Percentiles rank a stretch among this genome's conserved stretches.
Conservation (phyloP, 2,888 invertebrate genomes). For the Nycteola revayana region DNA sequence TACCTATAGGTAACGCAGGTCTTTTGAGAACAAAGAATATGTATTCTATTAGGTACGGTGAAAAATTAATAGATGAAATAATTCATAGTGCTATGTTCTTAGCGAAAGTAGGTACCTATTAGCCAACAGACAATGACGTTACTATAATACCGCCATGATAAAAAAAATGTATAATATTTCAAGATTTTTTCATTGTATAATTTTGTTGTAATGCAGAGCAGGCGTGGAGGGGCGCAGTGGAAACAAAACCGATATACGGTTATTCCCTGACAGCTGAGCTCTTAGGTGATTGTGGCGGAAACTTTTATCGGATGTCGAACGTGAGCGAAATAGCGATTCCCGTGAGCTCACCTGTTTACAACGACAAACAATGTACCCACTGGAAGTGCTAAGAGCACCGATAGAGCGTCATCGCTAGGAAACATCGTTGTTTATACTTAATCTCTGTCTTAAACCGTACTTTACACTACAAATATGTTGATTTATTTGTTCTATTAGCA, state of each 20-base stretch:
- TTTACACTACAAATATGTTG: too few relatives aligned
- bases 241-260: conserved; percentile 80
- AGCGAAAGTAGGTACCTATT: too few relatives aligned
- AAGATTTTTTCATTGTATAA: too few relatives aligned
- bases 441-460: neutral
- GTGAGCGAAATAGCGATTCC: conserved; percentile 79
- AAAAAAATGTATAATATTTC: too few relatives aligned
- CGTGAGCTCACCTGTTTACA: conserved; percentile 69
- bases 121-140: too few relatives aligned
- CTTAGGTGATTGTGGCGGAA: conserved; percentile 82
- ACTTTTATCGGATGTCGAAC: conserved; percentile 82
- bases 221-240: conserved; percentile 53
- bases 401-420: conserved; percentile 3
- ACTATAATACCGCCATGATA: too few relatives aligned
- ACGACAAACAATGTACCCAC: conserved; percentile 35
- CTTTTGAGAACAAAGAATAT: too few relatives aligned
- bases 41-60: too few relatives aligned
- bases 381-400: conserved; percentile 35
- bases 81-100: too few relatives aligned
- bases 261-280: conserved; percentile 82
- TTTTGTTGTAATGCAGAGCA: conserved; percentile 36
- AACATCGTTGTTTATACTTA: conserved; percentile 5
- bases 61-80: too few relatives aligned
- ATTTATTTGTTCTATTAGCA: too few relatives aligned
- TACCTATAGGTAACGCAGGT: too few relatives aligned